A percentile compares a stretch with the other conserved stretches of the same genome.
Evolutionary conservation across 2,113 vertebrate species (phyloP).

Genomic region (Danio rerio): DNA sequence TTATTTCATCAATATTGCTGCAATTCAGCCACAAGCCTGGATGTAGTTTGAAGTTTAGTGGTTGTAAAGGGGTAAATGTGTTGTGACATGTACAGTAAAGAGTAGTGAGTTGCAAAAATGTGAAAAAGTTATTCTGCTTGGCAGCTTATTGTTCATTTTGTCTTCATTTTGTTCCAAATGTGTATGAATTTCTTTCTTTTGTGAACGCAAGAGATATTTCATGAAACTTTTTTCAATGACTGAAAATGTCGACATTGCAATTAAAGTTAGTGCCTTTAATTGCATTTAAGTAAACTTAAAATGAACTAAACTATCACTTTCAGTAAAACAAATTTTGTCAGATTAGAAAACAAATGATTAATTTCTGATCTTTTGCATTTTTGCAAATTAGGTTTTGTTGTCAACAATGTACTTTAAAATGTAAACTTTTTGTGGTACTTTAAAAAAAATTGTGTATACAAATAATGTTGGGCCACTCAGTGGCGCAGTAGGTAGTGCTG

Average conservation of each 20-base stretch:
- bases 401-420: no score
- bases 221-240: neutral
- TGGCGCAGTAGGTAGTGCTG: no score
- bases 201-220: slow-evolving; percentile 1
- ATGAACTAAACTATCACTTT: no score
- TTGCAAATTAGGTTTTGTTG: no score
- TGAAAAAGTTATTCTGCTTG: neutral
- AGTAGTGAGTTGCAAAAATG: neutral
- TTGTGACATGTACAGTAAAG: neutral
- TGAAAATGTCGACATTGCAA: neutral
- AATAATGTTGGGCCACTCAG: no score
- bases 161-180: neutral
- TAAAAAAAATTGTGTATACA: no score
- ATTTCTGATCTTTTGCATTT: no score
- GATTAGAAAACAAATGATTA: no score
- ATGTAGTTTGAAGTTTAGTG: neutral
- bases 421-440: no score
- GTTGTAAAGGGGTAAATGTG: neutral
- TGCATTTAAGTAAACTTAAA: no score
- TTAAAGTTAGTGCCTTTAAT: no score
- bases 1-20: neutral
- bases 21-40: neutral
- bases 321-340: no score
- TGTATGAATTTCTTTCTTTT: neutral
- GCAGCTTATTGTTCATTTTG: neutral